These are phyloP conservation scores for Osmerus mordax DNA, from an alignment of 2,113 vertebrate genomes.

Conservation along the genomic window DNA sequence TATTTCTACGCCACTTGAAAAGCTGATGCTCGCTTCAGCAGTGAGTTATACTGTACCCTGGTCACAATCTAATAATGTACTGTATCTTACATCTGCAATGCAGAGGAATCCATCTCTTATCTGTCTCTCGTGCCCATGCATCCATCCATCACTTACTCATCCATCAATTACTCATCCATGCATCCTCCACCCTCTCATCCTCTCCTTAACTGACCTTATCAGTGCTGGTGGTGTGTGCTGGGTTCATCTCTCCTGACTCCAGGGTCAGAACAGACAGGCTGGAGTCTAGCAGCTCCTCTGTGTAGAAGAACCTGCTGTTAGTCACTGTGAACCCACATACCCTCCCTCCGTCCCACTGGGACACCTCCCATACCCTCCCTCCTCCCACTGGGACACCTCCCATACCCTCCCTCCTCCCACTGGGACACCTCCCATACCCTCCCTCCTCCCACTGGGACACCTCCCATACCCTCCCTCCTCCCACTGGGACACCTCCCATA, in stretches of 20 bases:
- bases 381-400: no score
- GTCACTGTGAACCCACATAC: not conserved
- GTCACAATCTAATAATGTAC: slow-evolving; percentile 20
- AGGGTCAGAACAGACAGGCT: slow-evolving; percentile 66
- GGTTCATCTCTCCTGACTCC: slow-evolving; percentile 61
- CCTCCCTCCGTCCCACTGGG: no score
- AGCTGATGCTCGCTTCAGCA: not conserved
- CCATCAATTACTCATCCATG: slow-evolving; percentile 7
- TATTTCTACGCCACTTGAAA: slow-evolving; percentile 33
- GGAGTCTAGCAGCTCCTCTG: slow-evolving; percentile 69
- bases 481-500: no score
- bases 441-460: no score
- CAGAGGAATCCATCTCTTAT: slow-evolving; percentile 21
- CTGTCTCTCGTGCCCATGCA: not conserved
- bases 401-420: no score
- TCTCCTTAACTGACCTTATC: slow-evolving; percentile 67
- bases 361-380: no score
- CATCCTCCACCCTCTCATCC: not conserved
- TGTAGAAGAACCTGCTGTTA: slow-evolving; percentile 30
- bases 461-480: no score
- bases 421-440: no score
- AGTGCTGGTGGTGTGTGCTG: slow-evolving; percentile 63
- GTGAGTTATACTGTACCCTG: slow-evolving; percentile 26
- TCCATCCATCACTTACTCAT: not conserved
- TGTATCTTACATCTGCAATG: slow-evolving; percentile 35